phyloP scores from a whole-genome alignment of 2,888 invertebrate genomes.

The Halocaridina rubra region DNA sequence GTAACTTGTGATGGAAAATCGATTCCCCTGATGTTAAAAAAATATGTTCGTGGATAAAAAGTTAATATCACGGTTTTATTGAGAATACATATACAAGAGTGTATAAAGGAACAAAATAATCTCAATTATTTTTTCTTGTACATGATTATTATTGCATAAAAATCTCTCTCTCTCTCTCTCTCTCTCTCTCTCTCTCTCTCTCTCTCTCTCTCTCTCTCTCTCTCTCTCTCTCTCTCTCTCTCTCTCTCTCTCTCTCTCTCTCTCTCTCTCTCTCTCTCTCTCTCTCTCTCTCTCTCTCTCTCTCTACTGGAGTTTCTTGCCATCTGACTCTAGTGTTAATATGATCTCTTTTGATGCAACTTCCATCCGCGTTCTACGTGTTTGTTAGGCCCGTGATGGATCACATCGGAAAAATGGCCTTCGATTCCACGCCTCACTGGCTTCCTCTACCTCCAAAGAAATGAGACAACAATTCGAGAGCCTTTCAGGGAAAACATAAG shows the following conservation, averaged over 20 bases:
- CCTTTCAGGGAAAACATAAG: too few species aligned
- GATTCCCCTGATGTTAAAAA: too few species aligned
- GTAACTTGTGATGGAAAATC: too few species aligned
- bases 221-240: background rate
- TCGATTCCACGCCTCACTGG: background rate
- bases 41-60: too few species aligned
- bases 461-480: too few species aligned
- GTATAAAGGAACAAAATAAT: too few species aligned
- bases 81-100: too few species aligned
- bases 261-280: constrained; percentile 12
- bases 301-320: constrained; percentile 15
- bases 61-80: too few species aligned
- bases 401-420: constrained; percentile 14
- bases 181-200: constrained; percentile 10
- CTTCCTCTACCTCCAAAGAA: too few species aligned
- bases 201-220: background rate
- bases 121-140: too few species aligned
- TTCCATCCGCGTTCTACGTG: constrained; percentile 53
- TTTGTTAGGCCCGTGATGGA: constrained; percentile 56
- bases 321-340: constrained; percentile 52
- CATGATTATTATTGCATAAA: too few species aligned
- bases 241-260: background rate
- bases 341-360: constrained; percentile 58
- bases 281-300: constrained; percentile 9
- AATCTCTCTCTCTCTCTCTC: constrained; percentile 10